These are phyloP conservation scores for Empis stercorea DNA, from an alignment of 2,888 invertebrate species.

Conservation along the genomic window DNA sequence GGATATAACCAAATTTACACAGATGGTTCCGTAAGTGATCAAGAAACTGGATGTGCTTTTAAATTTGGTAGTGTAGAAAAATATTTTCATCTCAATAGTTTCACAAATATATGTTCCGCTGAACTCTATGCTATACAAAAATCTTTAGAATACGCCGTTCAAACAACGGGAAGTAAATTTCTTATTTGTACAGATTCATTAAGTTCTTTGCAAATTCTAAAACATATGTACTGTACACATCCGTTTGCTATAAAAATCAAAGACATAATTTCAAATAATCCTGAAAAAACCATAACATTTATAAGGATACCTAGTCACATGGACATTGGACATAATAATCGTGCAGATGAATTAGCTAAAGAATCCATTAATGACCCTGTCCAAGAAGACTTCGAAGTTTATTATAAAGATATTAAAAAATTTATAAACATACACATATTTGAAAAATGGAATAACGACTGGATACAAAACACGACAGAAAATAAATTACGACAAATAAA, in stretches of 20 bases:
- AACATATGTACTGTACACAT: conserved; percentile 1
- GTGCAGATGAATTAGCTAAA: no score
- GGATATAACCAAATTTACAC: background rate
- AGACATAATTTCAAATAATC: background rate
- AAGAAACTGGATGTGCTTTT: conserved; percentile 2
- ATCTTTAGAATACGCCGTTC: background rate
- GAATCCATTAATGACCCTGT: no score
- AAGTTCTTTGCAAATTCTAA: conserved; percentile 2
- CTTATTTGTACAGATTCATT: conserved; percentile 4
- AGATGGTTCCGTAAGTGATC: background rate
- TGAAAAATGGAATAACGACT: no score
- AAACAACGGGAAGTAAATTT: background rate
- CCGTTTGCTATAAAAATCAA: conserved; percentile 1
- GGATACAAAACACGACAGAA: no score
- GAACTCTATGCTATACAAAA: conserved; percentile 4
- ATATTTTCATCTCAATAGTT: background rate
- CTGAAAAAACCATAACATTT: background rate
- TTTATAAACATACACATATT: no score
- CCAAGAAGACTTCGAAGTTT: no score
- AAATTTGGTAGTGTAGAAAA: background rate
- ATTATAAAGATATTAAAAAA: no score
- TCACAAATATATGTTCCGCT: conserved; percentile 1
- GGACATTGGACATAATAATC: background rate
- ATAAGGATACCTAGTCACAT: conserved; percentile 7
- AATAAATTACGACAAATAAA: no score